These are phyloP conservation scores for Corythaeola cristata DNA, from an alignment of 2,113 vertebrate genomes.

Conservation along the genomic window DNA sequence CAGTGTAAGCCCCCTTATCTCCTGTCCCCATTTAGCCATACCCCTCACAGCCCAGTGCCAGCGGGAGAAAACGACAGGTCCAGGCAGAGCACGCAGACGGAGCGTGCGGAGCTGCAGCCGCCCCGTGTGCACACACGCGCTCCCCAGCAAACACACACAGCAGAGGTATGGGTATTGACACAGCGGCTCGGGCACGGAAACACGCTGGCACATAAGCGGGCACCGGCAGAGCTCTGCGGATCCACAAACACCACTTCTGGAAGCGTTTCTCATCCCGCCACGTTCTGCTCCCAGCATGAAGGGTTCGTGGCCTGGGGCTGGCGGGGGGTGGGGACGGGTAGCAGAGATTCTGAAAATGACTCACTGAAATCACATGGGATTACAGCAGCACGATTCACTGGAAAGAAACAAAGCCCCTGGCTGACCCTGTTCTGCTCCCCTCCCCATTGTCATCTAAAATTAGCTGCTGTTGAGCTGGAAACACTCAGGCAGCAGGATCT, in stretches of 20 bases:
- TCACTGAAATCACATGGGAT: neutral
- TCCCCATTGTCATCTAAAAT: neutral
- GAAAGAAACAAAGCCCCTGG: neutral
- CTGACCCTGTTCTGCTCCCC: neutral
- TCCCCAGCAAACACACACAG: neutral
- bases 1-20: slow-evolving; percentile 25
- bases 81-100: neutral
- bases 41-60: neutral
- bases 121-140: neutral
- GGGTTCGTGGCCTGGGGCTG: neutral
- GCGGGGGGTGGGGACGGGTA: no score
- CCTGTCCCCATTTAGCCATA: neutral
- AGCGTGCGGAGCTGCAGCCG: neutral
- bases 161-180: neutral
- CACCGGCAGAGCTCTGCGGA: neutral
- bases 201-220: neutral
- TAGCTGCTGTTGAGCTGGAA: neutral
- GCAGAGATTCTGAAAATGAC: neutral
- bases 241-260: neutral
- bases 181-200: neutral
- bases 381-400: neutral
- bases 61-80: neutral
- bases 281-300: neutral
- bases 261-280: neutral
- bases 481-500: neutral